Evolutionary conservation across 2,888 invertebrate genomes (phyloP).

Genomic region (Nineta flava): DNA sequence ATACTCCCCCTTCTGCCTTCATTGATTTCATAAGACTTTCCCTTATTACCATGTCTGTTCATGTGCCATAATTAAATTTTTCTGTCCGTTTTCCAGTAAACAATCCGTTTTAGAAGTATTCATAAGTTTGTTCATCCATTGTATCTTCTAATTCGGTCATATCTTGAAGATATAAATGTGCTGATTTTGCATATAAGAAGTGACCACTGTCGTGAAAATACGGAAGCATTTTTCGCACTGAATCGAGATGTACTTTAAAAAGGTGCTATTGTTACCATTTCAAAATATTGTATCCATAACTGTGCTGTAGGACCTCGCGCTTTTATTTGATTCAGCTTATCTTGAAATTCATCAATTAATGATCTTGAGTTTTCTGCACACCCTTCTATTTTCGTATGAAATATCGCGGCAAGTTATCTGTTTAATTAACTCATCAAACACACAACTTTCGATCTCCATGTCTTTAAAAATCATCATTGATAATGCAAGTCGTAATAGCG

Average conservation of each 20-base stretch:
- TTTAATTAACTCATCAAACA: conserved; percentile 14
- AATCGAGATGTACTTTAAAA: conserved; percentile 18
- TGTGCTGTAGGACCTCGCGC: conserved; percentile 14
- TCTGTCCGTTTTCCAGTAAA: conserved; percentile 18
- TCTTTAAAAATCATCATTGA: conserved; percentile 5
- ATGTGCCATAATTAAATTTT: conserved; percentile 17
- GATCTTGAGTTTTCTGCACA: conserved; percentile 10
- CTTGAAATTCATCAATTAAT: conserved; percentile 11
- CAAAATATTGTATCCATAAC: conserved; percentile 7
- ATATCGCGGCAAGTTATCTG: conserved; percentile 16
- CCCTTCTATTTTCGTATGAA: conserved; percentile 14
- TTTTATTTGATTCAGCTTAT: conserved; percentile 16
- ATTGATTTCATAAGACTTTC: conserved; percentile 10
- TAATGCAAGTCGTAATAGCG: conserved; percentile 3
- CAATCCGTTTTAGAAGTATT: conserved; percentile 15
- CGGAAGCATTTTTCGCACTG: conserved; percentile 19
- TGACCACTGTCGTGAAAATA: conserved; percentile 21
- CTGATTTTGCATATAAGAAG: conserved; percentile 9
- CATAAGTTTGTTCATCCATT: conserved; percentile 16
- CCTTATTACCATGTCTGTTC: conserved; percentile 11
- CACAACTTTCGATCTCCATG: conserved; percentile 6
- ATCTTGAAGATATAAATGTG: conserved; percentile 11
- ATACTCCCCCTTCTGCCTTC: conserved; percentile 8
- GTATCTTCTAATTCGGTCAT: conserved; percentile 17
- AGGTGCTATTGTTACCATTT: conserved; percentile 10